Percentiles rank a stretch among this genome's conserved stretches.
Evolutionary conservation across 2,888 invertebrate species (phyloP).

Genomic region (Eupithecia inturbata): DNA sequence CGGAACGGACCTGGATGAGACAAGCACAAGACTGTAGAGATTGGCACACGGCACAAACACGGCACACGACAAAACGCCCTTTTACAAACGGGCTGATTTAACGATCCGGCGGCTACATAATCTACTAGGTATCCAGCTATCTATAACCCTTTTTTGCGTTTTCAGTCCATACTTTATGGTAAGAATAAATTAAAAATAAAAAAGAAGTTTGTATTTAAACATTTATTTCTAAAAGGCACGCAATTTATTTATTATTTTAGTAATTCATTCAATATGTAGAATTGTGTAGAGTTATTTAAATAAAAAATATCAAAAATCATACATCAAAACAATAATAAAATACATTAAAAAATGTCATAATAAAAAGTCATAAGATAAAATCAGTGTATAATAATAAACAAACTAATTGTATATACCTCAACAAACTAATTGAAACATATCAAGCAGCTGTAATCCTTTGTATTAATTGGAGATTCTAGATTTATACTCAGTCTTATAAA

Average conservation of each 20-base stretch:
- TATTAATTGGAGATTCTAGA: constrained; percentile 12
- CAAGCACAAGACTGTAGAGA: too few relatives aligned
- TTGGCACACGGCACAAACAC: too few relatives aligned
- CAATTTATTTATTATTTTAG: neutral
- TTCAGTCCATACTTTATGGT: neutral
- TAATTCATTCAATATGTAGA: neutral
- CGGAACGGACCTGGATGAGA: too few relatives aligned
- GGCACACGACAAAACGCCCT: too few relatives aligned
- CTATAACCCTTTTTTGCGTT: too few relatives aligned
- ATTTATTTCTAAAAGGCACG: constrained; percentile 38
- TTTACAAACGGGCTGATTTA: too few relatives aligned
- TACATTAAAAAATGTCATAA: neutral
- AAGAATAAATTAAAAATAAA: neutral
- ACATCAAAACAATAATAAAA: neutral
- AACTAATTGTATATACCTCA: too few relatives aligned
- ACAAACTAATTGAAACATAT: too few relatives aligned
- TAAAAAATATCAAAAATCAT: neutral
- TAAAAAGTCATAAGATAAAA: neutral
- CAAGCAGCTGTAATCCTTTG: neutral
- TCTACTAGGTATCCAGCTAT: too few relatives aligned
- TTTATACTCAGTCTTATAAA: constrained; percentile 33
- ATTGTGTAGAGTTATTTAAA: constrained; percentile 3
- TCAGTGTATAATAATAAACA: too few relatives aligned
- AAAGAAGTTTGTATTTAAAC: neutral
- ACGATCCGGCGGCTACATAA: too few relatives aligned